Base-by-base conservation (phyloP, 1,140 invertebrate species). In the Riptortus pedestris region DNA sequence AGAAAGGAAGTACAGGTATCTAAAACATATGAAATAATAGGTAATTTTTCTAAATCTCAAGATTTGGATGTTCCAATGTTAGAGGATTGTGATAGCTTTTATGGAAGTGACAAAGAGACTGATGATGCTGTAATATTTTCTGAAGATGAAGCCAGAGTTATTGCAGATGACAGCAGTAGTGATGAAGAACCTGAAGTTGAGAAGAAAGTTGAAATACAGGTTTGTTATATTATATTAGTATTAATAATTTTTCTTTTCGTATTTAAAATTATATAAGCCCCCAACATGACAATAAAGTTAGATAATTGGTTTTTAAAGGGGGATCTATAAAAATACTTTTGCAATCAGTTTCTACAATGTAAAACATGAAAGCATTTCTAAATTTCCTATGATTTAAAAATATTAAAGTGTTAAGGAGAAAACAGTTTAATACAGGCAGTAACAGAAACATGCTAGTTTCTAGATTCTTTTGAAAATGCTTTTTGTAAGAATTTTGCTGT, bases 121-220 rank as follows among this genome's bases (percentile, higher is more conserved):
- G 80, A 83, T 62, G 83, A 86, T 65, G 77, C 80, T 59, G 74
- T 85, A 47, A 83, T 85, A 58, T 88, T 88, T 74, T 86, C 85
- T 26, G 85, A 87, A 70, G 79, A 81, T 70, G 78, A 81, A 67
- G 77, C 68, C n/a, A 73, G 73, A 31, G 71, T 75, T 71, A 71
- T 79, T 71, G 75, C 73, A 29, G 62, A 60, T 22, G 64, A 62
- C 33, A 72, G 73, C 52, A 66, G 67, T 62, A 72, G 72, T 65
- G 73, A 74, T 66, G 70, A 73, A 66, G 69, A 74, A 68, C 69
- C 24, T 20, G 59, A 65, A 31, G 38, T 28, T 11, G 47, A 45
- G 20, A 18, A 47, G 7, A n/a, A 47, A 47, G 45, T 47, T 47
- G 22, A 11, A 45, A 3, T 47, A 9, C 4, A 18, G 4, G 22